Conservation (phyloP, 1,140 invertebrate species). For the Dysdera silvatica region DNA sequence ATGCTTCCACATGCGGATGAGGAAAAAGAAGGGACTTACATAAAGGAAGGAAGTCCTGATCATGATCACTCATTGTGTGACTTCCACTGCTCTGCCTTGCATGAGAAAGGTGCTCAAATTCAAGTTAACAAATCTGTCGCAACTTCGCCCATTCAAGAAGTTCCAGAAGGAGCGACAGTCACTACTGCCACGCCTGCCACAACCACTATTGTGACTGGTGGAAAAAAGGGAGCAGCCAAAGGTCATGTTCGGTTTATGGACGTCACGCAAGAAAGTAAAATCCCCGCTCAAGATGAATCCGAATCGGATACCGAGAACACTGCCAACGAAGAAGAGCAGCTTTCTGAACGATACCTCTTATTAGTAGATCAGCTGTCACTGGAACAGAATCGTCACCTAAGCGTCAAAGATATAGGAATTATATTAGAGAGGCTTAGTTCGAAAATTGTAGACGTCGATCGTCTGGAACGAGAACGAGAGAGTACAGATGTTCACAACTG, state of each 20-base stretch:
- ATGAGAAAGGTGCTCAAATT: slow-evolving; percentile 81
- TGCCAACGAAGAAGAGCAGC: slow-evolving; percentile 45
- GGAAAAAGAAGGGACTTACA: neutral
- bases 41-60: slow-evolving; percentile 29
- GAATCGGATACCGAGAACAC: slow-evolving; percentile 88
- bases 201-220: slow-evolving; percentile 15
- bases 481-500: slow-evolving; percentile 87
- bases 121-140: slow-evolving; percentile 83
- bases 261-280: slow-evolving; percentile 20
- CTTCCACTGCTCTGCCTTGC: slow-evolving; percentile 87
- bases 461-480: slow-evolving; percentile 78
- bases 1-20: slow-evolving; percentile 30
- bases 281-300: slow-evolving; percentile 57
- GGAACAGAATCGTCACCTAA: slow-evolving; percentile 72
- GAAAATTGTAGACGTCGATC: slow-evolving; percentile 86
- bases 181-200: slow-evolving; percentile 16
- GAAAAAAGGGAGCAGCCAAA: slow-evolving; percentile 24
- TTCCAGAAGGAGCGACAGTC: slow-evolving; percentile 34
- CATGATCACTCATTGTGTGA: slow-evolving; percentile 62
- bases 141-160: slow-evolving; percentile 79
- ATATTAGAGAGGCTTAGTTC: slow-evolving; percentile 83
- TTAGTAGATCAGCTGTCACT: slow-evolving; percentile 84
- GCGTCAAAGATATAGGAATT: slow-evolving; percentile 89
- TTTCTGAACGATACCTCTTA: slow-evolving; percentile 75
- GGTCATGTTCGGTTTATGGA: slow-evolving; percentile 35